Base-by-base conservation (phyloP, 2,113 vertebrate species). In the Rattus rattus region DNA sequence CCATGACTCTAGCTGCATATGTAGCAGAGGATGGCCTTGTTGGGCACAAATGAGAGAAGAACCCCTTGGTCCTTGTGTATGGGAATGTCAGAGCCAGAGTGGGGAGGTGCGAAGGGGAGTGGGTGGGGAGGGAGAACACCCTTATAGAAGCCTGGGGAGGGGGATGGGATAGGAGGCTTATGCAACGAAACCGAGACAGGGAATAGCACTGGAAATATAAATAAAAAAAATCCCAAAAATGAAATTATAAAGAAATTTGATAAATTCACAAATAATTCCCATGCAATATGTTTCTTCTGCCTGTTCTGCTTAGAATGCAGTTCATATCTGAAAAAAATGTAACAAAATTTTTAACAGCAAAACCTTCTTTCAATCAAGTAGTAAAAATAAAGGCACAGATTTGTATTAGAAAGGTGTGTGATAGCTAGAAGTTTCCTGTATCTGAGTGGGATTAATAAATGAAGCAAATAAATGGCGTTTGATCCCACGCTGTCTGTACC, bases 181-280 rank as follows among this genome's bases (percentile, higher is more conserved):
- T 43, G 43, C 43, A 43, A 43, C 3, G 43, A 43, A 43, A 43
- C 43, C 43, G 43, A 43, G 43, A 43, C 2, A 43, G 43, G 43
- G 43, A 43, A 43, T 43, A 43, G 43, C 43, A 43, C 43, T 43
- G 43, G 43, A 43, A 43, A 43, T 43, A 43, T 43, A 43, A 43
- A 43, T 43, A 2, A 43, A 43, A 43, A 43, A 43, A 43, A 43
- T 43, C 2, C 43, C 43, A 43, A 43, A 43, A 43, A 43, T 43
- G 43, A 43, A 43, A 43, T 43, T 43, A 43, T 43, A 43, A 43
- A 43, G 43, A 43, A 76, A 49, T 49, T 52, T 72, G 75, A 63
- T 36, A 76, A 75, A 61, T 69, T 70, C 39, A 73, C 43, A 94
- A 91, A 91, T 75, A 93, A 86, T 94, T 30, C 61, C 13, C 69